Evolutionary conservation across 2,888 invertebrate species (phyloP).

Genomic region (Agrochola lota): DNA sequence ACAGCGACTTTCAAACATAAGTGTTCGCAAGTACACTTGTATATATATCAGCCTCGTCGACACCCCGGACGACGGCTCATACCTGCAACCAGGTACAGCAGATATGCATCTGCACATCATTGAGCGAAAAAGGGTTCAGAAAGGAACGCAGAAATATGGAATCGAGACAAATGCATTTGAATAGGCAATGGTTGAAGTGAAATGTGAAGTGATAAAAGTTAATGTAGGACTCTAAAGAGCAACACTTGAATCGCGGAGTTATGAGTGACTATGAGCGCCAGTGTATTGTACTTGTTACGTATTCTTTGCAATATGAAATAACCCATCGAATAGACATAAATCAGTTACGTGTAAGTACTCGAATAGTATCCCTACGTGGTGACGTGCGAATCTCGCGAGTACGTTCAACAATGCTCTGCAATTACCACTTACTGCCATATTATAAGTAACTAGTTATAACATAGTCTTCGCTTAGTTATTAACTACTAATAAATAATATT

Average conservation of each 20-base stretch:
- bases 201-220: slow-evolving; percentile 68
- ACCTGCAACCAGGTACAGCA: slow-evolving; percentile 52
- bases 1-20: slow-evolving; percentile 50
- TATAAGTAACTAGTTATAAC: slow-evolving; percentile 87
- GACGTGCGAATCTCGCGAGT: slow-evolving; percentile 85
- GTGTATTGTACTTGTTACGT: slow-evolving; percentile 78
- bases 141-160: slow-evolving; percentile 54
- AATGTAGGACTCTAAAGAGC: slow-evolving; percentile 65
- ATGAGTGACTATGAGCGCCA: slow-evolving; percentile 71
- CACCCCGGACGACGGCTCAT: slow-evolving; percentile 13
- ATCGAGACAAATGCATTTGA: slow-evolving; percentile 58
- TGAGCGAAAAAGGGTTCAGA: slow-evolving; percentile 39
- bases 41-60: slow-evolving; percentile 20
- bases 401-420: slow-evolving; percentile 78
- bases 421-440: slow-evolving; percentile 89
- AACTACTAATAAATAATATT: slow-evolving; percentile 81
- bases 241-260: slow-evolving; percentile 60
- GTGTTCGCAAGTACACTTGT: slow-evolving; percentile 45
- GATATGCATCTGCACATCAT: slow-evolving; percentile 36
- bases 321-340: slow-evolving; percentile 88
- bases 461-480: slow-evolving; percentile 87
- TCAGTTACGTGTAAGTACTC: slow-evolving; percentile 80
- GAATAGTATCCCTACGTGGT: slow-evolving; percentile 79
- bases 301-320: slow-evolving; percentile 76
- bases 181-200: slow-evolving; percentile 50